Base-by-base conservation (phyloP, 2,888 invertebrate genomes). In the Clitarchus hookeri region DNA sequence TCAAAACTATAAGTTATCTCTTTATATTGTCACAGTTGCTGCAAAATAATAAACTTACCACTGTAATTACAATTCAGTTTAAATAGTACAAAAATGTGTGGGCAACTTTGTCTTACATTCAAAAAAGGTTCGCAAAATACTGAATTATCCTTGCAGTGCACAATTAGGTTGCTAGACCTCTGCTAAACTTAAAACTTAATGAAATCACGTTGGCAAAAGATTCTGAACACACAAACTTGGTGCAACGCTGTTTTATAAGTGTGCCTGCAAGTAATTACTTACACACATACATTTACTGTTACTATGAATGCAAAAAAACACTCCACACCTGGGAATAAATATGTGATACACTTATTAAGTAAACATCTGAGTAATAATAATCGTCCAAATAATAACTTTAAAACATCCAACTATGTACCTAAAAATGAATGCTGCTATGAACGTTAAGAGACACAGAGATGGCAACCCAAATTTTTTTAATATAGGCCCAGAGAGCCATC, bases 301-400 rank as follows among this genome's bases (percentile, higher is more conserved):
- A 12, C 65, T 65, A 9, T 23, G 65, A 65, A 65, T 65, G 65
- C 53, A 65, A 65, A 65, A 65, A 16, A 16, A 65, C 8, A 65
- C 65, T 23, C 65, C 65, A 65, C 65, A 65, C 65, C 65, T 65
- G 65, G 65, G 65, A 65, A 65, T 65, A 65, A 65, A 65, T 65
- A 65, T 53, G 6, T 65, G 8, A 65, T 65, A 65, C 65, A 65
- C 65, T 6, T 65, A 65, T 65, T 65, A 65, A 6, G 65, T 65
- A 65, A 65, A 65, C 65, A 65, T 65, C n/a, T 65, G 65, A 65
- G 65, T 65, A 65, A 23, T 65, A 65, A 23, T 65, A 65, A n/a
- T 65, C 11, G 16, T 65, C n/a, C 65, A 23, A n/a, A n/a, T 11
- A 23, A 65, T 65, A 65, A 65, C 65, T 65, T 65, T 65, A 1